Evolutionary conservation across 2,797 vertebrate species (phyloP), one percentile per base, ranked within the genome.

Genomic region (Malurus leucopterus): DNA sequence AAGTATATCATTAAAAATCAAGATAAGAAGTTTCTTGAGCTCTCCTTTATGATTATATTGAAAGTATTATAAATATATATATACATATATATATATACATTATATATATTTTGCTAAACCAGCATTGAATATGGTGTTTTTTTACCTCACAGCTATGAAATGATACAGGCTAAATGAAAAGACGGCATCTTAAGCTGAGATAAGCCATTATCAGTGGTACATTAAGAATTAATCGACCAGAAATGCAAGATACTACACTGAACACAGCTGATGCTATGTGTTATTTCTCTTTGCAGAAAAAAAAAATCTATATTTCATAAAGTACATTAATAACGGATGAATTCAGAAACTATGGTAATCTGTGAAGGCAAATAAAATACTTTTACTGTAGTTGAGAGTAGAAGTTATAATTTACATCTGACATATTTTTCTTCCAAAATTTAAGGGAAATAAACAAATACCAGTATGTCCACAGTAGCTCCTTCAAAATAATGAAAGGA

Each of bases 231-330:
- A 96, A 96, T 97, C 3, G 11, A 94, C 91, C 82, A 93, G 91
- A 96, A 97, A 95, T 95, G 51, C 80, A 93, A 84, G 88, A 92
- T 96, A 90, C 95, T 94, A 69, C 61, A 84, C 61, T 92, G 80
- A 89, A 95, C 79, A 82, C 30, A 95, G 73, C 71, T 94, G 85
- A 96, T 95, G 83, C 77, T 82, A 72, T 87, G 79, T 96, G 88
- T 94, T 96, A 94, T 95, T 96, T 91, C 95, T 97, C 82, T 92
- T 96, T 95, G 89, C 57, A 86, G 50, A 92, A 96, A 92, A 92
- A 96, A 92, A 91, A 92, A 95, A 80, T 84, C 88, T 95, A 18
- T 97, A 92, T 96, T 96, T 97, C 70, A 92, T 95, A 95, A 95
- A 85, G 57, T 94, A 91, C 36, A 86, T 76, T 95, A 94, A 92